phyloP scores from a whole-genome alignment of 2,888 invertebrate species.

The Zhuqinia jingwanae region DNA sequence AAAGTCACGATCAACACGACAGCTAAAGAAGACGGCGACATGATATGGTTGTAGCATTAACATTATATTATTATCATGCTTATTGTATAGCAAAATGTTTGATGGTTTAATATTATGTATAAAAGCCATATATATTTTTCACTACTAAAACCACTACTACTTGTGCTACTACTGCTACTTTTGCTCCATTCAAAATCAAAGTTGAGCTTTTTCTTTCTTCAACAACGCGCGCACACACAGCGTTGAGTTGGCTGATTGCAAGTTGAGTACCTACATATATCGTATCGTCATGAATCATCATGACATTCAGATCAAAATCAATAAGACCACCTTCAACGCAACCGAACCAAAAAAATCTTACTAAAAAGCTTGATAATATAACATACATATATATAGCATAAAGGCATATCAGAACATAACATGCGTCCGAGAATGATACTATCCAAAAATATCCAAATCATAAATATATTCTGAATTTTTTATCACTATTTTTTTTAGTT shows the following conservation, averaged over 20 bases:
- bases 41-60: not conserved
- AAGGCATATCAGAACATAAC: not conserved
- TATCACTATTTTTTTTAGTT: not conserved
- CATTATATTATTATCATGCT: not conserved
- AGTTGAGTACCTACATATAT: not conserved
- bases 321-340: conserved; percentile 25
- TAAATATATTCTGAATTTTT: not conserved
- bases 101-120: no score
- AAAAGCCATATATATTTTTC: not conserved
- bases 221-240: no score
- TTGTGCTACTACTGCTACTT: no score
- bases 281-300: conserved; percentile 3
- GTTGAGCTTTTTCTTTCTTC: no score
- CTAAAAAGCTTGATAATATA: no score
- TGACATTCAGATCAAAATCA: conserved; percentile 23
- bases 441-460: not conserved
- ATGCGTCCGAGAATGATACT: not conserved
- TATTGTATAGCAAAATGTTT: no score
- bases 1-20: not conserved
- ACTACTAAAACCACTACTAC: no score
- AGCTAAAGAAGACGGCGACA: not conserved
- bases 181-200: no score
- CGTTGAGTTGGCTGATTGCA: no score
- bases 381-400: not conserved
- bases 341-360: not conserved